A percentile compares a stretch with the other conserved stretches of the same genome.
Conservation (phyloP, 2,888 invertebrate genomes). For the Geophilus truncorum region DNA sequence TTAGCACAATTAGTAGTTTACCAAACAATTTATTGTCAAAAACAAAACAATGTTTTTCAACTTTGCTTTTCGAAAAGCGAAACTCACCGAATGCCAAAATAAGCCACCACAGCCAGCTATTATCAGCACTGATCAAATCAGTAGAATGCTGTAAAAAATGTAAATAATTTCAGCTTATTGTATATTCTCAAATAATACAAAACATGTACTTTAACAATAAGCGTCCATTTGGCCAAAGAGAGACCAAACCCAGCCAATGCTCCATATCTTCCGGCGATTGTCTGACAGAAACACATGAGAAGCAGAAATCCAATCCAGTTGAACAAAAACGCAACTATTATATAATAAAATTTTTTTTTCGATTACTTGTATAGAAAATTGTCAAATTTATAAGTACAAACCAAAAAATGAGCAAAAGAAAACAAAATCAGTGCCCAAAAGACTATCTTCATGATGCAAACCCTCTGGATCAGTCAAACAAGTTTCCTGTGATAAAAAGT, state of each 20-base stretch:
- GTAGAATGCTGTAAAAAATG: conserved; percentile 60
- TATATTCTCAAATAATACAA: neutral
- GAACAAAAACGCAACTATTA: conserved; percentile 89
- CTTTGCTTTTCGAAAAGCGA: too few species aligned
- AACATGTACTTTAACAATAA: conserved; percentile 68
- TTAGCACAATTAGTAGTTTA: too few species aligned
- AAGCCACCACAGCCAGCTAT: conserved; percentile 88
- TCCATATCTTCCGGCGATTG: conserved; percentile 87
- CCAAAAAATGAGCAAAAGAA: conserved; percentile 86
- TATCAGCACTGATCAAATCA: conserved; percentile 77
- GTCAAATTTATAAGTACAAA: conserved; percentile 52
- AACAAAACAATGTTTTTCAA: too few species aligned
- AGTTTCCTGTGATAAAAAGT: conserved; percentile 27
- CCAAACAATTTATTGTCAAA: too few species aligned
- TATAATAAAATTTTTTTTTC: neutral
- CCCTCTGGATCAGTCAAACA: conserved; percentile 62
- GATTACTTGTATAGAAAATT: too few species aligned
- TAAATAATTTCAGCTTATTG: neutral
- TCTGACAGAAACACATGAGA: conserved; percentile 89
- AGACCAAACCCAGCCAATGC: conserved; percentile 88
- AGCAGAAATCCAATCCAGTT: conserved; percentile 93
- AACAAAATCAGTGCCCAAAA: conserved; percentile 88
- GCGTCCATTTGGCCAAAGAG: conserved; percentile 90
- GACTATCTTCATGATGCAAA: conserved; percentile 68
- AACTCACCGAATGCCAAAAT: conserved; percentile 80